A percentile compares a stretch with the other conserved stretches of the same genome.
These are phyloP conservation scores for Eueides isabella DNA, from an alignment of 1,140 invertebrate species.

Conservation along the genomic window DNA sequence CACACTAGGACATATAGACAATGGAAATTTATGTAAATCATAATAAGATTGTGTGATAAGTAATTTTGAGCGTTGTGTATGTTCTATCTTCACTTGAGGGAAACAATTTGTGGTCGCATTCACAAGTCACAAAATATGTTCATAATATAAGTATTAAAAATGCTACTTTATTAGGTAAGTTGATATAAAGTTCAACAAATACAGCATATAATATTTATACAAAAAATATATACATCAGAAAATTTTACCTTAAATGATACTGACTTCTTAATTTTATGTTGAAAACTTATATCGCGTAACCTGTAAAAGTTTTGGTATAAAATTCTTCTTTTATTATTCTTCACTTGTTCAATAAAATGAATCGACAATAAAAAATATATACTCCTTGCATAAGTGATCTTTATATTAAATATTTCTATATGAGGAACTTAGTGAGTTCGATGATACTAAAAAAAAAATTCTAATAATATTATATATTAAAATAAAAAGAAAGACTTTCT, in stretches of 20 bases:
- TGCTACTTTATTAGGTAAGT: no score
- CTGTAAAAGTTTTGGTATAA: background rate
- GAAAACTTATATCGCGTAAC: background rate
- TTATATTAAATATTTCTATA: background rate
- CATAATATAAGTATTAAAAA: no score
- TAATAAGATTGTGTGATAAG: background rate
- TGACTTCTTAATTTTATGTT: background rate
- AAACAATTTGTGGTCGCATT: no score
- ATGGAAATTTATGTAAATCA: no score
- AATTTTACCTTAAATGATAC: background rate
- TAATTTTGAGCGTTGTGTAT: no score
- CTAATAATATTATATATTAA: no score
- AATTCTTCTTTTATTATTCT: background rate
- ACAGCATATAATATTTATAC: background rate
- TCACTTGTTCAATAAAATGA: background rate
- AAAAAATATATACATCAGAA: background rate
- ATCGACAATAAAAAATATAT: background rate
- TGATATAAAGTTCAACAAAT: background rate
- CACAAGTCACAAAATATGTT: no score
- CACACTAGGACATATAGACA: background rate
- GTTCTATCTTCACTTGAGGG: no score
- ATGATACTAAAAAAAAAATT: no score
- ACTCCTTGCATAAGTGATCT: background rate
- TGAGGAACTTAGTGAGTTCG: no score
- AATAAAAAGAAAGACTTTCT: no score